phyloP scores from a whole-genome alignment of 2,797 vertebrate species.

The Tragelaphus eurycerus region DNA sequence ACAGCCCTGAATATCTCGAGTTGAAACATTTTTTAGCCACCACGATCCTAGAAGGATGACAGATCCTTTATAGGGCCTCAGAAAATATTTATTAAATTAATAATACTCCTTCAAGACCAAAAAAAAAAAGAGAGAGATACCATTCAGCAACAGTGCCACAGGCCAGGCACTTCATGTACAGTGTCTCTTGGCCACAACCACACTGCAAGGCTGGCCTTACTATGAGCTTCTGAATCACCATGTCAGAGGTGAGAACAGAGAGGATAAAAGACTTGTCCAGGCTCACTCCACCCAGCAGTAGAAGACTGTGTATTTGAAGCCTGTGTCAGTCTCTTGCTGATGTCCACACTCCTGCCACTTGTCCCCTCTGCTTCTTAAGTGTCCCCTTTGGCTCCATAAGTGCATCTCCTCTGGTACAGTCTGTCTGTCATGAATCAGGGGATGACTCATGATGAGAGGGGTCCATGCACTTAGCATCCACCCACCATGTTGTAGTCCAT shows the following conservation, averaged over 20 bases:
- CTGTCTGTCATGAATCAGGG: neutral
- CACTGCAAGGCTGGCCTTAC: neutral
- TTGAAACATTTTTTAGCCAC: neutral
- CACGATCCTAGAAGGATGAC: neutral
- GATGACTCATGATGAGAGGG: neutral
- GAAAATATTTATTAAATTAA: neutral
- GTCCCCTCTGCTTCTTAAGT: neutral
- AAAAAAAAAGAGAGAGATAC: neutral
- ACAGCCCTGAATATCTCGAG: neutral
- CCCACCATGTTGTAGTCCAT: rapidly evolving
- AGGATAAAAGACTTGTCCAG: neutral
- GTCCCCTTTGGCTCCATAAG: neutral
- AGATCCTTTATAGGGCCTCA: neutral
- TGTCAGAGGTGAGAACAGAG: neutral
- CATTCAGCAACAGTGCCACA: neutral
- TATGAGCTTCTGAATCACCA: neutral
- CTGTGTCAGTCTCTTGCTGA: neutral
- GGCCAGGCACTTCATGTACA: neutral
- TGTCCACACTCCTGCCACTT: neutral
- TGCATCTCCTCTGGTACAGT: neutral
- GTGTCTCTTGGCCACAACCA: neutral
- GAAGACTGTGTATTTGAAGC: neutral
- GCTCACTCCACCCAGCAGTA: neutral
- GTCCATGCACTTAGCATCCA: neutral
- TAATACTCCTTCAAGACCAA: neutral